These are phyloP conservation scores for Hemicrepidius hirtus DNA, from an alignment of 2,888 invertebrate genomes.

Conservation along the genomic window DNA sequence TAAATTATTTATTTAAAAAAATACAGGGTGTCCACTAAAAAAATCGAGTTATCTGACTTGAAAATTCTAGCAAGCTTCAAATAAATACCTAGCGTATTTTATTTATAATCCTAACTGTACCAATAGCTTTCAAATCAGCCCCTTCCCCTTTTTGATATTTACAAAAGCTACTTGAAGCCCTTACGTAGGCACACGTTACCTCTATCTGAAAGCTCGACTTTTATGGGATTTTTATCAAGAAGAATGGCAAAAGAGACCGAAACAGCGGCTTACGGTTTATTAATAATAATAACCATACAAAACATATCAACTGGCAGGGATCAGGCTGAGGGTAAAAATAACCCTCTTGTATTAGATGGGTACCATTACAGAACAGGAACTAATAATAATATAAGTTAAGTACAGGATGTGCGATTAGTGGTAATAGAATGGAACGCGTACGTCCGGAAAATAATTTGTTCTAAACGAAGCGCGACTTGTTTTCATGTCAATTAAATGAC, in stretches of 20 bases:
- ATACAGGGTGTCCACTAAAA: no score
- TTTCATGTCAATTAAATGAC: slow-evolving; percentile 20
- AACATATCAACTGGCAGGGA: slow-evolving; percentile 25
- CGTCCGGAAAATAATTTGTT: slow-evolving; percentile 10
- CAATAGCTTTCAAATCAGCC: no score
- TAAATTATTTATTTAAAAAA: no score
- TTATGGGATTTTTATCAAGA: slow-evolving; percentile 34
- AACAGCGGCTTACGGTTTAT: slow-evolving; percentile 35
- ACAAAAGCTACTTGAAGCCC: slow-evolving; percentile 30
- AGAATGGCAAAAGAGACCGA: slow-evolving; percentile 15
- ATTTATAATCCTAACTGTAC: no score
- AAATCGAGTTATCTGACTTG: no score
- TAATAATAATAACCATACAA: slow-evolving; percentile 39
- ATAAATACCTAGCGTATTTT: no score
- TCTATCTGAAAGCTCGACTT: slow-evolving; percentile 29
- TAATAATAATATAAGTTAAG: slow-evolving; percentile 36
- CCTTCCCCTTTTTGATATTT: no score
- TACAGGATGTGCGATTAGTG: slow-evolving; percentile 35
- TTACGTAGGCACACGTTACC: slow-evolving; percentile 28
- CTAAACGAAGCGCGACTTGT: slow-evolving; percentile 15
- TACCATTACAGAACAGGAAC: slow-evolving; percentile 31
- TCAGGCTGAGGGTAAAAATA: slow-evolving; percentile 36
- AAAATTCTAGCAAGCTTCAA: no score
- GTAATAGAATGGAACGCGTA: slow-evolving; percentile 26
- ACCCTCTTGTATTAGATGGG: slow-evolving; percentile 27